A percentile compares a stretch with the other conserved stretches of the same genome.
Conservation (phyloP, 2,888 invertebrate genomes). For the Agrenia bidenticulata region DNA sequence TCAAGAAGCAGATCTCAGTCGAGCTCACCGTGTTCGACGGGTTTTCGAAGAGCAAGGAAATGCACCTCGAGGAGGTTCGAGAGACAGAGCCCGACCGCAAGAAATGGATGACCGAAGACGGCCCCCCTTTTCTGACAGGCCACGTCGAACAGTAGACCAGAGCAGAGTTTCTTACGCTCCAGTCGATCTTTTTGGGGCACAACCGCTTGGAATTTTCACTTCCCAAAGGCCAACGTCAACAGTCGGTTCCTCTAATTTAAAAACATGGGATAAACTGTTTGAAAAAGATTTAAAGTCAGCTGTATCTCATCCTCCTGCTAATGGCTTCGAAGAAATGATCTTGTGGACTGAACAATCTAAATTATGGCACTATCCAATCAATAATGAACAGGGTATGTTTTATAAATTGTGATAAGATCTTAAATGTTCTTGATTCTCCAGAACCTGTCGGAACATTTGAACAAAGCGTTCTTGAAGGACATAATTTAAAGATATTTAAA, state of each 20-base stretch:
- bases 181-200: constrained; percentile 65
- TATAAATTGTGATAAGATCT: constrained; percentile 5
- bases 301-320: constrained; percentile 73
- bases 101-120: neutral
- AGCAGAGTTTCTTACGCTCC: constrained; percentile 2
- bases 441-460: too few relatives aligned
- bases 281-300: constrained; percentile 68
- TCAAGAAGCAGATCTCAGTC: constrained; percentile 30
- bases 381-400: constrained; percentile 86
- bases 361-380: constrained; percentile 94
- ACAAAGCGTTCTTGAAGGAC: too few relatives aligned
- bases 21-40: constrained; percentile 44
- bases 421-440: neutral
- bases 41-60: constrained; percentile 55
- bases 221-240: neutral
- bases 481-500: too few relatives aligned
- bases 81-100: neutral
- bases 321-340: constrained; percentile 91
- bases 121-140: neutral
- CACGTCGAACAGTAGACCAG: neutral
- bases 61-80: neutral
- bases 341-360: constrained; percentile 92
- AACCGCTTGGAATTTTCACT: constrained; percentile 67
- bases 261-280: constrained; percentile 70
- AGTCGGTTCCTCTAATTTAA: constrained; percentile 54